These are phyloP conservation scores for Oscheius sp. DNA, from an alignment of 2,888 invertebrate genomes.

Conservation along the genomic window DNA sequence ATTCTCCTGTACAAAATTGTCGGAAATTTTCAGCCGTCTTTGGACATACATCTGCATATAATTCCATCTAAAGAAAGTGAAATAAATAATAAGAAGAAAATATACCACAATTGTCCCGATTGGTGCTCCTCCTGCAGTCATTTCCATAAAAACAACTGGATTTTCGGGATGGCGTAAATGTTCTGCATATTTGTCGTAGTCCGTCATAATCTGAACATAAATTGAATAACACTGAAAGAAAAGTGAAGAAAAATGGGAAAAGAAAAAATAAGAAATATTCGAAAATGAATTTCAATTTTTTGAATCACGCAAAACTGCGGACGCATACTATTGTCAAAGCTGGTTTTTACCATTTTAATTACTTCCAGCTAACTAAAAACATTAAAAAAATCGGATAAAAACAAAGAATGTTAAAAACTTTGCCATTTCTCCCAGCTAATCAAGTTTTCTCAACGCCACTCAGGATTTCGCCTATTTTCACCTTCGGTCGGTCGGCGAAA, in stretches of 20 bases:
- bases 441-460: not conserved
- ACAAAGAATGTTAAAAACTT: too few relatives aligned
- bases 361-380: too few relatives aligned
- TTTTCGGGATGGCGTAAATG: conserved; percentile 82
- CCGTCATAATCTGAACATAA: conserved; percentile 55
- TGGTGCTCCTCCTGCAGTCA: conserved; percentile 82
- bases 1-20: conserved; percentile 99
- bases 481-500: not conserved
- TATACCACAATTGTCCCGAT: conserved; percentile 76
- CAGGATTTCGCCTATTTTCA: not conserved
- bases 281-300: not conserved
- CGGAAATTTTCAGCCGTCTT: conserved; percentile 69
- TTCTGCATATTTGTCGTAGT: conserved; percentile 68
- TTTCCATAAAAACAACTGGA: conserved; percentile 97
- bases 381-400: too few relatives aligned
- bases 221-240: not conserved
- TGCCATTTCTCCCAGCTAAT: too few relatives aligned
- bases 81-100: conserved; percentile 16
- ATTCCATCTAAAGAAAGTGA: conserved; percentile 91
- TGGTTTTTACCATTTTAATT: too few relatives aligned
- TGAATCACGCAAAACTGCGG: not conserved
- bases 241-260: not conserved
- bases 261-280: not conserved
- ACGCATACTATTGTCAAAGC: too few relatives aligned
- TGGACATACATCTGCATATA: conserved; percentile 88